These are phyloP conservation scores for Australoheros scitulus DNA, from an alignment of 2,113 vertebrate species.

Conservation along the genomic window DNA sequence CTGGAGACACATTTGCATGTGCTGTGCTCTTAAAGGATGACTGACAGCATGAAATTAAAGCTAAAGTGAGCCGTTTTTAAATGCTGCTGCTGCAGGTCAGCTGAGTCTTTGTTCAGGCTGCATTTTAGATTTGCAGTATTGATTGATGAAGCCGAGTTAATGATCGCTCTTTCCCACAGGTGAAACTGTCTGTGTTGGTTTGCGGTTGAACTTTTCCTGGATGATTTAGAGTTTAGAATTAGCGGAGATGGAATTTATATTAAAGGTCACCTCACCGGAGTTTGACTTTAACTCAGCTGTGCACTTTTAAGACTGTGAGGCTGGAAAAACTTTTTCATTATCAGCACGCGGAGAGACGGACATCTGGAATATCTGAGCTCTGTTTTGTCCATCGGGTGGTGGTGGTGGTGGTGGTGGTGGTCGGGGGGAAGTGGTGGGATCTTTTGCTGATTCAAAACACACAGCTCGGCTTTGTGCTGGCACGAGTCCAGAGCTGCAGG, in stretches of 20 bases:
- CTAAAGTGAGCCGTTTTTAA: conserved; percentile 1
- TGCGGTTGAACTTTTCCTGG: conserved; percentile 5
- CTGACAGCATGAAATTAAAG: conserved; percentile 17
- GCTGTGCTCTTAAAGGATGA: background rate
- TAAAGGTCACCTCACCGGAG: conserved; percentile 41
- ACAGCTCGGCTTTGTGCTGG: conserved; percentile 33
- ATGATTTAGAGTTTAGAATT: conserved; percentile 28
- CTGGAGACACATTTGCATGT: background rate
- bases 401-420: background rate
- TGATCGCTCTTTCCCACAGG: conserved; percentile 21
- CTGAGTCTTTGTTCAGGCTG: conserved; percentile 1
- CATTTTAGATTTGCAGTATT: conserved; percentile 3
- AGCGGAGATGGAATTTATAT: conserved; percentile 29
- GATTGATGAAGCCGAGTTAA: conserved; percentile 40
- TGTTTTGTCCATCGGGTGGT: conserved; percentile 44
- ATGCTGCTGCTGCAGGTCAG: conserved; percentile 10
- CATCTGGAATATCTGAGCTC: conserved; percentile 64
- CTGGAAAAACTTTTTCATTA: conserved; percentile 45
- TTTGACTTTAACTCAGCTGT: conserved; percentile 9
- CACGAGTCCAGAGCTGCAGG: conserved; percentile 26
- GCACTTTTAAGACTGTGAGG: conserved; percentile 15
- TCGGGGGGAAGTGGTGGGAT: background rate
- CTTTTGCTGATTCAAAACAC: conserved; percentile 43
- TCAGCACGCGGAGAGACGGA: conserved; percentile 6
- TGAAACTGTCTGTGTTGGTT: conserved; percentile 1